Percentiles rank a stretch among this genome's conserved stretches.
These are phyloP conservation scores for Ptilorrhoa leucosticta DNA, from an alignment of 2,113 vertebrate genomes.

Conservation along the genomic window DNA sequence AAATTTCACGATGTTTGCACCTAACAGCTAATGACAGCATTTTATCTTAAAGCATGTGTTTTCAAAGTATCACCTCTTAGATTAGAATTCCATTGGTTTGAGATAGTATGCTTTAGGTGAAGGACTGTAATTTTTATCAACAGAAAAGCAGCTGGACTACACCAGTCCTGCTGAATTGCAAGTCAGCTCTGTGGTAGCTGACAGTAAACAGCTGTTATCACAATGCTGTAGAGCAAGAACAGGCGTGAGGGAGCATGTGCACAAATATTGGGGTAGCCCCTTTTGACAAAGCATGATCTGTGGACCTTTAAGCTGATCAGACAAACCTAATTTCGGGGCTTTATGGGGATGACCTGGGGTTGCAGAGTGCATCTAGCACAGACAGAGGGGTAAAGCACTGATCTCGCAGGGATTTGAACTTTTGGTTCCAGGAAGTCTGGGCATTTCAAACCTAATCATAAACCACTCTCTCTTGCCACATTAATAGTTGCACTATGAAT, in stretches of 20 bases:
- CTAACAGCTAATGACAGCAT: neutral
- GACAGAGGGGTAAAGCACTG: neutral
- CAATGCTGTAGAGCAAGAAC: neutral
- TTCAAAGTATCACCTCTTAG: neutral
- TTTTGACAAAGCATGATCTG: neutral
- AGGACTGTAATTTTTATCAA: neutral
- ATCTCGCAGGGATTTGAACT: neutral
- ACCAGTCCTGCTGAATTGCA: neutral
- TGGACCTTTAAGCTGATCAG: neutral
- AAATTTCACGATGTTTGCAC: neutral
- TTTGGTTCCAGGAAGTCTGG: slow-evolving; percentile 8
- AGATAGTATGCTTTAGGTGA: neutral
- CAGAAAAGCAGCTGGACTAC: neutral
- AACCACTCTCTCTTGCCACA: neutral
- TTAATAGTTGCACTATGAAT: slow-evolving; percentile 36
- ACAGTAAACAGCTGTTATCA: neutral
- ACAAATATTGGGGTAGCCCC: neutral
- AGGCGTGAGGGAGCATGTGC: neutral
- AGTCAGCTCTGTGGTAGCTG: neutral
- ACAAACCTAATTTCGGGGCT: neutral
- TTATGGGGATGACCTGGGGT: neutral
- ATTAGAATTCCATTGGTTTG: neutral
- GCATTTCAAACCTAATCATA: slow-evolving; percentile 20
- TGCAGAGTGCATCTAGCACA: neutral
- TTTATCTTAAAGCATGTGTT: neutral